These are phyloP conservation scores for Marmota flaviventris DNA, from an alignment of 2,113 vertebrate genomes.

Conservation along the genomic window DNA sequence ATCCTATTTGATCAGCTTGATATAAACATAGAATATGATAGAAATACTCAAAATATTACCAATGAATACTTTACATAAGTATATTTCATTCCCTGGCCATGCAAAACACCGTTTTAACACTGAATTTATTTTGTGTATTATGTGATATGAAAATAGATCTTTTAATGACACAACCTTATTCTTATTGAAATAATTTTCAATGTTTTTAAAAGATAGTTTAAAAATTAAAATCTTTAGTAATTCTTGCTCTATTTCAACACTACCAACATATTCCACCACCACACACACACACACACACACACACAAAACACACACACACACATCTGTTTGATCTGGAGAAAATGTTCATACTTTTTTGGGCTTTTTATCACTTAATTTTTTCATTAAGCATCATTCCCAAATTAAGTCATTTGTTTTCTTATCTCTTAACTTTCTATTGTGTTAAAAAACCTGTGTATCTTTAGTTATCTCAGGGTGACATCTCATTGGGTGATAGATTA, in stretches of 20 bases:
- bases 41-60: not conserved
- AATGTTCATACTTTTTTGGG: not conserved
- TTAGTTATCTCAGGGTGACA: constrained; percentile 70
- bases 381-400: not conserved
- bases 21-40: not conserved
- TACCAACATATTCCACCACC: not conserved
- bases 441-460: constrained; percentile 33
- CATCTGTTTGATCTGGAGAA: not conserved
- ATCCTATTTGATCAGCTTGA: not conserved
- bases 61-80: not conserved
- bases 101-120: constrained; percentile 36
- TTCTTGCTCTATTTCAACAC: not conserved
- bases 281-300: not conserved
- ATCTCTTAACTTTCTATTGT: constrained; percentile 53
- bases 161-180: not conserved
- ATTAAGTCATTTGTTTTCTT: constrained; percentile 52
- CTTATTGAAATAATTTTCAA: not conserved
- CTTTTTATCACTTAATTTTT: not conserved
- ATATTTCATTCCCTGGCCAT: not conserved
- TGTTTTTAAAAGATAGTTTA: not conserved
- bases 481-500: constrained; percentile 39
- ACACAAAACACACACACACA: not conserved
- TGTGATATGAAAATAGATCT: not conserved
- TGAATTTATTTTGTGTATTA: not conserved
- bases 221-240: not conserved